These are phyloP conservation scores for Drosophila teissieri DNA, from an alignment of 1,140 invertebrate species.

Conservation along the genomic window DNA sequence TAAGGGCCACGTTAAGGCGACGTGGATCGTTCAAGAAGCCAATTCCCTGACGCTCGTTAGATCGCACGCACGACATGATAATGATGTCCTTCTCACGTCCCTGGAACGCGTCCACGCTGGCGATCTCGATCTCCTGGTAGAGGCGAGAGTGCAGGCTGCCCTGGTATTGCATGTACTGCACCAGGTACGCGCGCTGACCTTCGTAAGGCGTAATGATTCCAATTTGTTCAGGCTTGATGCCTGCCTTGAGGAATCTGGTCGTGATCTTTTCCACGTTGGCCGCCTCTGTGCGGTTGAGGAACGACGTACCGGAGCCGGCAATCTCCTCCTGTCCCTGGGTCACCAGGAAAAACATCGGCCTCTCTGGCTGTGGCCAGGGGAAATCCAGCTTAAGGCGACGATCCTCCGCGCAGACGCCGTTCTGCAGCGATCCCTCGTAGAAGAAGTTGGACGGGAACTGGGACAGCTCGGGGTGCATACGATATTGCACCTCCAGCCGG, in stretches of 20 bases:
- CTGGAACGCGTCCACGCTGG: constrained; percentile 99
- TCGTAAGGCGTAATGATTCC: constrained; percentile 99
- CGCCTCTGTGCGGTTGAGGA: constrained; percentile 99
- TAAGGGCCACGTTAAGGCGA: constrained; percentile 98
- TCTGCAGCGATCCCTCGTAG: constrained; percentile 99
- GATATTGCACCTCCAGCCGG: constrained; percentile 98
- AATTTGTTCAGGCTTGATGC: constrained; percentile 98
- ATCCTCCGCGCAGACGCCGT: constrained; percentile 98
- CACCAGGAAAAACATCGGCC: constrained; percentile 99
- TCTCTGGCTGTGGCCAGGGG: constrained; percentile 97
- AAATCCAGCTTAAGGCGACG: constrained; percentile 97
- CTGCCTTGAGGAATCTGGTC: constrained; percentile 96
- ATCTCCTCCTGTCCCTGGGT: constrained; percentile 99
- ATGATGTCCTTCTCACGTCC: constrained; percentile 99
- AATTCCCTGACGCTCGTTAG: constrained; percentile 96
- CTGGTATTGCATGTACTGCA: constrained; percentile 99
- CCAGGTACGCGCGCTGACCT: constrained; percentile 98
- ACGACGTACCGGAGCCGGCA: constrained; percentile 98
- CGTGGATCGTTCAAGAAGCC: constrained; percentile 99
- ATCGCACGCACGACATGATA: constrained; percentile 98
- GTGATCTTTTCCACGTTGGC: constrained; percentile 99
- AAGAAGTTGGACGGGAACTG: constrained; percentile 99
- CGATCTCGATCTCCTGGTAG: constrained; percentile 99
- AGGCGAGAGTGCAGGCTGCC: constrained; percentile 98
- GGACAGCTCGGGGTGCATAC: constrained; percentile 99